These are phyloP conservation scores for Hipparchia sbordonii DNA, from an alignment of 2,888 invertebrate genomes.

Conservation along the genomic window DNA sequence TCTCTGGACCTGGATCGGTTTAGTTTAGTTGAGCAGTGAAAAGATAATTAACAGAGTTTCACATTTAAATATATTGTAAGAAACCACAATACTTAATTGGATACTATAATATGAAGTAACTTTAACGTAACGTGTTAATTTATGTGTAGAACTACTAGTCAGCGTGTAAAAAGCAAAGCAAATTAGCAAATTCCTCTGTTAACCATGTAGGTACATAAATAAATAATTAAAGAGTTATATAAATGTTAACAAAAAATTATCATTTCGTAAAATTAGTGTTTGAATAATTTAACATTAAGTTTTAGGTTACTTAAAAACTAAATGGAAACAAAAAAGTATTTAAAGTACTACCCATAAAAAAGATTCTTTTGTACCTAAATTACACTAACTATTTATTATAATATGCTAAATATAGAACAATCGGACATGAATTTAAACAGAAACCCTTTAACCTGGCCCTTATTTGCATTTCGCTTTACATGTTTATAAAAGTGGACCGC, in stretches of 20 bases:
- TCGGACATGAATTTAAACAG: neutral
- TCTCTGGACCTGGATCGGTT: no score
- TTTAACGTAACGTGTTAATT: neutral
- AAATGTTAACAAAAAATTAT: neutral
- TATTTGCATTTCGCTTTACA: conserved; percentile 5
- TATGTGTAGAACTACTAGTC: neutral
- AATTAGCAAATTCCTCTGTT: neutral
- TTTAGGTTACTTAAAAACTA: neutral
- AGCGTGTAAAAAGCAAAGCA: neutral
- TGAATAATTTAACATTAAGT: neutral
- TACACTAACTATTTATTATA: neutral
- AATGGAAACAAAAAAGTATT: neutral
- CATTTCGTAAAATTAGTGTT: neutral
- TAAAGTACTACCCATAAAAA: neutral
- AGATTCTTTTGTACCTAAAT: neutral
- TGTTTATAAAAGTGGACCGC: neutral
- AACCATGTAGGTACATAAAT: neutral
- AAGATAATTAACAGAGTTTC: no score
- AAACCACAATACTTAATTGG: neutral
- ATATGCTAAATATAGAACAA: neutral
- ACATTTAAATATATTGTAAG: no score
- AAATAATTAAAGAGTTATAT: neutral
- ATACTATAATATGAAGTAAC: neutral
- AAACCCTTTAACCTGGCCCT: neutral
- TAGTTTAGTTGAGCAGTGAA: no score